phyloP scores from a whole-genome alignment of 2,113 vertebrate species.

The Cebidichthys violaceus region DNA sequence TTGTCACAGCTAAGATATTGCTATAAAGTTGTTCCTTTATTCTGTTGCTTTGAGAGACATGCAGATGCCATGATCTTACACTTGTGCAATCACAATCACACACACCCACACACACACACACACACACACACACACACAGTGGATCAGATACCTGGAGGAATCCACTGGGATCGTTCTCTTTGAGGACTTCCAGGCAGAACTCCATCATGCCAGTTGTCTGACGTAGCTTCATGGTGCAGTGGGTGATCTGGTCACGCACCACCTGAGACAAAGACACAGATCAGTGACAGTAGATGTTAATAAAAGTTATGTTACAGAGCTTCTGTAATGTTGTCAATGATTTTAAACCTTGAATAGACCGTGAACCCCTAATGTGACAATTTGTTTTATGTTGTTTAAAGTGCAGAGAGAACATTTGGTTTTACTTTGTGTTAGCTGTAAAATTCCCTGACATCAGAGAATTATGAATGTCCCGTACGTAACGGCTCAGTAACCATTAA shows the following conservation, averaged over 20 bases:
- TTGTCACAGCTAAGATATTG: background rate
- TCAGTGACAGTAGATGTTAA: background rate
- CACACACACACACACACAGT: background rate
- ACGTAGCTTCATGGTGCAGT: constrained; percentile 97
- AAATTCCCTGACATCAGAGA: too few species aligned
- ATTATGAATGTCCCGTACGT: too few species aligned
- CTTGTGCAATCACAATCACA: background rate
- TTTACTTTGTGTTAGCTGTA: too few species aligned
- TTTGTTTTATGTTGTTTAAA: background rate
- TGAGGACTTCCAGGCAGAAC: constrained; percentile 96
- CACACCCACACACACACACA: background rate
- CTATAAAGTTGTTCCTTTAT: background rate
- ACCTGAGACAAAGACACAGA: constrained; percentile 82
- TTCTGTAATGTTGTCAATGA: background rate
- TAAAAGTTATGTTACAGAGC: background rate
- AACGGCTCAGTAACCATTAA: too few species aligned
- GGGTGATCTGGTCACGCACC: constrained; percentile 98
- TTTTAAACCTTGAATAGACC: background rate
- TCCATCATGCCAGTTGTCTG: constrained; percentile 99
- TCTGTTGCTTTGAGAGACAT: background rate
- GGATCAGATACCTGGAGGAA: constrained; percentile 91
- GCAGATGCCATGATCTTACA: background rate
- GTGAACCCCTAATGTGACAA: background rate
- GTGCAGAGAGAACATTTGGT: background rate
- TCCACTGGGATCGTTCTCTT: constrained; percentile 96